Percentiles rank a stretch among this genome's conserved stretches.
These are phyloP conservation scores for Alouatta palliata DNA, from an alignment of 2,113 vertebrate genomes.

Conservation along the genomic window DNA sequence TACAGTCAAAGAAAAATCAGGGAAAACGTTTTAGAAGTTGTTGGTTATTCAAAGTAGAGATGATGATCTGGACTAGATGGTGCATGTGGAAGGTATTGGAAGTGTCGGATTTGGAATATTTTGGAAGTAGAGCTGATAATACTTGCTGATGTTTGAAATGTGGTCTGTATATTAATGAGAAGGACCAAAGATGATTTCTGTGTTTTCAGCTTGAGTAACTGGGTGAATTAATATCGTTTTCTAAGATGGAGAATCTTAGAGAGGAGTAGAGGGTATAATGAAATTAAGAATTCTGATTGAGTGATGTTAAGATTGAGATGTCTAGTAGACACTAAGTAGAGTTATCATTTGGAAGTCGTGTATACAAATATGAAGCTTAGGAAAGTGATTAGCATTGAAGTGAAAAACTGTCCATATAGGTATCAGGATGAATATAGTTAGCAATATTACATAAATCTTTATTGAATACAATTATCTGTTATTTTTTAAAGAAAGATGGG, in stretches of 20 bases:
- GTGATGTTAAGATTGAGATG: background rate
- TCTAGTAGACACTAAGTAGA: background rate
- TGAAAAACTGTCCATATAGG: background rate
- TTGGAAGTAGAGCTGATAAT: background rate
- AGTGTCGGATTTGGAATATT: background rate
- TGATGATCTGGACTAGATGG: background rate
- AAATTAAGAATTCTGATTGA: background rate
- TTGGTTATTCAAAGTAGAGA: background rate
- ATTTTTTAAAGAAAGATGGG: background rate
- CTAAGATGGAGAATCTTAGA: background rate
- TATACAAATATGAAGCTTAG: background rate
- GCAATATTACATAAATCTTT: background rate
- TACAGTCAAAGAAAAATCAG: background rate
- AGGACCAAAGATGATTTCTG: background rate
- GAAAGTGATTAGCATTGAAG: background rate
- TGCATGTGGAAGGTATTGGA: background rate
- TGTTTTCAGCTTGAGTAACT: background rate
- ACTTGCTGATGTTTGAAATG: background rate
- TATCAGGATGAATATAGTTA: background rate
- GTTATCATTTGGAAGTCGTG: background rate
- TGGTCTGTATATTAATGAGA: background rate
- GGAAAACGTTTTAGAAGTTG: background rate
- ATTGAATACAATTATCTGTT: background rate
- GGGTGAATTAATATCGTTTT: background rate
- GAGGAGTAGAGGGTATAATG: background rate